Evolutionary conservation across 2,888 invertebrate species (phyloP), one percentile per base, ranked within the genome.

Genomic region (Merodon equestris): DNA sequence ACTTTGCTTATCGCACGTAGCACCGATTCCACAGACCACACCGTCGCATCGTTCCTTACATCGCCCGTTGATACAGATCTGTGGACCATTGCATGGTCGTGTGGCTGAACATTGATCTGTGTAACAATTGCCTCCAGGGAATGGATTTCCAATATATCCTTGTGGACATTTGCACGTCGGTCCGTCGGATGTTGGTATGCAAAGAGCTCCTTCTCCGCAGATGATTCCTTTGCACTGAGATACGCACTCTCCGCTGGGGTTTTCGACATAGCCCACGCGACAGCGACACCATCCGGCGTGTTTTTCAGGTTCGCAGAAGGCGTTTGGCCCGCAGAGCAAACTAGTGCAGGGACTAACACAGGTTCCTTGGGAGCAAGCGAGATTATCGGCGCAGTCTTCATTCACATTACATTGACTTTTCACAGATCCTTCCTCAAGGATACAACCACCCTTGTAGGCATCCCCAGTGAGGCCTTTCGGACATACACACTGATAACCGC

Each of bases 281-380:
- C 97, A 97, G 82, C 95, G 92, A 86, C 97, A 97, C 94, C 95
- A 95, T 7, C 95, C 95, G 0, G 94, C 95, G 86, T 97, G 97
- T 84, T 95, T 93, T 82, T 96, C 94, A 0, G 95, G 93, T 88
- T 96, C 95, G 86, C 97, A 97, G 84, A 93, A 93, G 0, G 97
- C 95, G 88, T 97, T 95, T 0, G 93, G 89, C 34, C 96, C 96
- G 86, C 97, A 97, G 0, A 93, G 91, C 54, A 96, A 90, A 63
- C 91, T 92, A 18, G 91, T 91, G 85, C 97, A 97, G 0, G 96
- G 96, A 85, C 95, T 96, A 1, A 94, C 90, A 86, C 97, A 97
- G 54, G 92, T 92, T 47, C 94, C 94, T 66, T 94, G 93, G 36
- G 93, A 90, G 86, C 97, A 97, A 54, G 94, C 92, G 76, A 96